phyloP scores from a whole-genome alignment of 2,797 vertebrate species.

The Tiaroga cobitis region DNA sequence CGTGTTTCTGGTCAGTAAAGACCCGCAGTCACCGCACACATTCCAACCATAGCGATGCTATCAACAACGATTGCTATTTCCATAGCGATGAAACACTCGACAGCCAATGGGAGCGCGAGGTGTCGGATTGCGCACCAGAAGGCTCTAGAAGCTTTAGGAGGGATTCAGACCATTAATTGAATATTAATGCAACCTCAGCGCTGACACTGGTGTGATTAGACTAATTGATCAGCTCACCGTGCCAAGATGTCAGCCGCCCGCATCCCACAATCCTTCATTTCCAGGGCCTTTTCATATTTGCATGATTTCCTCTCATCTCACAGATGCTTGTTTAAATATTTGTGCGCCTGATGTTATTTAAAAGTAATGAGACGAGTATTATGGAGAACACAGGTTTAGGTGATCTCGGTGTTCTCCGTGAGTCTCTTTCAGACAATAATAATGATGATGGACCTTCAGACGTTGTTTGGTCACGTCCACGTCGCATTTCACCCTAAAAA shows the following conservation, averaged over 20 bases:
- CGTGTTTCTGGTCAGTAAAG: constrained; percentile 11
- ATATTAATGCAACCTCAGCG: constrained; percentile 55
- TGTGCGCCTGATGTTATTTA: constrained; percentile 51
- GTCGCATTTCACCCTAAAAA: background rate
- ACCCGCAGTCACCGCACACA: background rate
- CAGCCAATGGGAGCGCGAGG: constrained; percentile 47
- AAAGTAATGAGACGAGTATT: constrained; percentile 46
- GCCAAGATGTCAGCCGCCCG: constrained; percentile 52
- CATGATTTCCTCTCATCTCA: constrained; percentile 53
- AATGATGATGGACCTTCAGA: background rate
- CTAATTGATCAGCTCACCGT: constrained; percentile 56
- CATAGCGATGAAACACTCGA: constrained; percentile 41
- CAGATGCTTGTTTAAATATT: constrained; percentile 57
- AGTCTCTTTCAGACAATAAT: background rate
- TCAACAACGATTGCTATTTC: constrained; percentile 51
- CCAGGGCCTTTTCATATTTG: constrained; percentile 47
- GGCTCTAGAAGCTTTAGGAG: constrained; percentile 58
- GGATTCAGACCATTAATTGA: constrained; percentile 61
- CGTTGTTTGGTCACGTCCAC: background rate
- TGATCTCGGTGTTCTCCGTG: background rate
- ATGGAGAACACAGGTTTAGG: background rate
- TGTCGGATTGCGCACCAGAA: constrained; percentile 37
- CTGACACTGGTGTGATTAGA: constrained; percentile 60
- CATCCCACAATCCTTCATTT: constrained; percentile 50
- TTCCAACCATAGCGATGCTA: constrained; percentile 3